Evolutionary conservation across 2,113 vertebrate species (phyloP), one percentile per base, ranked within the genome.

Genomic region (Atrichornis clamosus): DNA sequence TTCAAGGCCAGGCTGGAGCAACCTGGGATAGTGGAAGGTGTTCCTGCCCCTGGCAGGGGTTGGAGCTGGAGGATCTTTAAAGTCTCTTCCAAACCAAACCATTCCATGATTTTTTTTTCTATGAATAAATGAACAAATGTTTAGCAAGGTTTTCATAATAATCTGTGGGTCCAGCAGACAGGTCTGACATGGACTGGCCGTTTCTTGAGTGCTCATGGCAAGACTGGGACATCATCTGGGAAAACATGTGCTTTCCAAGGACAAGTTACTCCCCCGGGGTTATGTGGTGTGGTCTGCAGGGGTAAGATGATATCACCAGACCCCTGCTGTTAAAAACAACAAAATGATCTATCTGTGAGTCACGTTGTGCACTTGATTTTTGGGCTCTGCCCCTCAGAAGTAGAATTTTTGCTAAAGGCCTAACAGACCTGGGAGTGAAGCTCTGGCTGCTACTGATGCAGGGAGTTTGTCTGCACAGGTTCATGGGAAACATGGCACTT

Each of bases 41-140:
- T 41, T 69, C 62, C 46, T 89, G 53, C 69, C 63, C 53, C 21
- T 24, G 59, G 35, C 50, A 23, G 35, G 49, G 26, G 8, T 18
- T 27, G 50, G 17, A 0, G 13, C 5, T 12, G 33, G 28, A 0
- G 39, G 28, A 0, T 1, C 1, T 46, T 53, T 18, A 0, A 60
- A 3, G 4, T 28, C 23, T 19, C 46, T 46, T 22, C 78, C n/a
- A 30, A 0, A 39, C 39, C 37, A 6, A 53, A 7, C 1, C 8
- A 41, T 4, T 0, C 60, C 4, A 2, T 1, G 46, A 46, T 15
- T 53, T 19, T 75, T 12, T 55, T 7, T 42, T 32, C 30, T 32
- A 1, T 26, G 35, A 53, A 81, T 27, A 24, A 3, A 75, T 70
- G 24, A 28, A 87, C 15, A 68, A 65, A 81, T 8, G 32, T 63